Evolutionary conservation across 1,140 invertebrate species (phyloP), one percentile per base, ranked within the genome.

Genomic region (Bombus consobrinus): DNA sequence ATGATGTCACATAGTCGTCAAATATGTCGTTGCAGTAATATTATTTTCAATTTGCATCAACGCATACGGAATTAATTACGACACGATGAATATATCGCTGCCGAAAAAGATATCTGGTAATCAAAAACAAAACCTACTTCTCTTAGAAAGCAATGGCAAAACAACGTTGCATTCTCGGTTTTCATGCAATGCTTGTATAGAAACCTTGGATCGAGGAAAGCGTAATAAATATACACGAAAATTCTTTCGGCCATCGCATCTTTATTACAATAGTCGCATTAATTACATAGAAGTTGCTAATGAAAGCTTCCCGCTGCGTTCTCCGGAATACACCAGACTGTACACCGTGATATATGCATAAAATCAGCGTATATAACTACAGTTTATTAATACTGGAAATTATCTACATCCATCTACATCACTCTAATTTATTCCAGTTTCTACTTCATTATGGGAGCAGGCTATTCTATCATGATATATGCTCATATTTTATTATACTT

Each of bases 21-120:
- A 74, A 81, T 85, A 73, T 68, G 59, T 66, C 47, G n/a, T 41
- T 68, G 69, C 76, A 71, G 37, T 62, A 62, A 73, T 85, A 80
- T 57, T 79, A 57, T 72, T 80, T 22, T n/a, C 68, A 34, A 80
- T 85, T 85, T 80, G 47, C 82, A 84, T 80, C 3, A 12, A 85
- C 77, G 83, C 53, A 37, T 3, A 41, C 39, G 13, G 57, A 85
- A 85, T 80, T 62, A 22, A 73, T 74, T 34, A 32, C 13, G 5
- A 34, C 66, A 62, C 59, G 28, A 4, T 13, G 59, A 62, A 62
- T 62, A 62, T n/a, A 62, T 62, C 10, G 59, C 59, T n/a, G 12
- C 1, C 6, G 47, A 53, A 22, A 53, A 53, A 8, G 18, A 18
- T 53, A 5, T 53, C 47, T 53, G 47, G 1, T 22, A 22, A 53